phyloP scores from a whole-genome alignment of 2,797 vertebrate species.

The Hoplostethus mediterraneus region DNA sequence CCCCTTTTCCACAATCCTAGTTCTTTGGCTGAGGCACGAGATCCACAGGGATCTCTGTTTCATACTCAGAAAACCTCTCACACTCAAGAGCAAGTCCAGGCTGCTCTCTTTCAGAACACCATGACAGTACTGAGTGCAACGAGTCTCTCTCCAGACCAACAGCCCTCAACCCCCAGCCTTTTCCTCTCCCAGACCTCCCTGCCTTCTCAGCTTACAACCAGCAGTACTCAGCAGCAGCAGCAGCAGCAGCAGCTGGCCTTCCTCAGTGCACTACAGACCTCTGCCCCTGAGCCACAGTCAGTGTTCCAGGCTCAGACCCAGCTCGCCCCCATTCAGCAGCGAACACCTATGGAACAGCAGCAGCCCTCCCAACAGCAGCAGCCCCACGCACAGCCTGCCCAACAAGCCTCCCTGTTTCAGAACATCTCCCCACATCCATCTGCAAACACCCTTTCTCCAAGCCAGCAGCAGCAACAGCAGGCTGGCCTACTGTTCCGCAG shows the following conservation, averaged over 20 bases:
- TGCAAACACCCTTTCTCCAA: constrained; percentile 76
- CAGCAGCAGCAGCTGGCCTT: constrained; percentile 86
- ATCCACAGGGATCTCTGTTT: constrained; percentile 90
- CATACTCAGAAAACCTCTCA: constrained; percentile 88
- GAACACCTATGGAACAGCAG: constrained; percentile 85
- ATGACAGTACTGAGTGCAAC: constrained; percentile 89
- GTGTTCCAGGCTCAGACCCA: constrained; percentile 92
- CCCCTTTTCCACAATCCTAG: constrained; percentile 93
- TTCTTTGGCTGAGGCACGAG: constrained; percentile 89
- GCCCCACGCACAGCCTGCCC: constrained; percentile 75
- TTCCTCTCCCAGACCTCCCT: constrained; percentile 91
- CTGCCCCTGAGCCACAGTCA: constrained; percentile 88
- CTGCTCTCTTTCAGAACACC: constrained; percentile 91
- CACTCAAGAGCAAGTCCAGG: constrained; percentile 93
- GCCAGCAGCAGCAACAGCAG: constrained; percentile 85
- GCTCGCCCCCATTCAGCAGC: constrained; percentile 91
- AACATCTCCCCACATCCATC: constrained; percentile 81
- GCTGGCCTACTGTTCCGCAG: constrained; percentile 89
- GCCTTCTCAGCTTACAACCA: constrained; percentile 86
- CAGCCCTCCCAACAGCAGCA: constrained; percentile 78
- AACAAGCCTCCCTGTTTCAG: constrained; percentile 81
- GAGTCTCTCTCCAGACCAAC: constrained; percentile 90
- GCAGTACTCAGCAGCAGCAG: constrained; percentile 89
- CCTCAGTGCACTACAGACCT: constrained; percentile 90
- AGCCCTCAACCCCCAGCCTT: constrained; percentile 84